These are phyloP conservation scores for Cercopithecus mitis DNA, from an alignment of 2,797 vertebrate genomes.

Conservation along the genomic window DNA sequence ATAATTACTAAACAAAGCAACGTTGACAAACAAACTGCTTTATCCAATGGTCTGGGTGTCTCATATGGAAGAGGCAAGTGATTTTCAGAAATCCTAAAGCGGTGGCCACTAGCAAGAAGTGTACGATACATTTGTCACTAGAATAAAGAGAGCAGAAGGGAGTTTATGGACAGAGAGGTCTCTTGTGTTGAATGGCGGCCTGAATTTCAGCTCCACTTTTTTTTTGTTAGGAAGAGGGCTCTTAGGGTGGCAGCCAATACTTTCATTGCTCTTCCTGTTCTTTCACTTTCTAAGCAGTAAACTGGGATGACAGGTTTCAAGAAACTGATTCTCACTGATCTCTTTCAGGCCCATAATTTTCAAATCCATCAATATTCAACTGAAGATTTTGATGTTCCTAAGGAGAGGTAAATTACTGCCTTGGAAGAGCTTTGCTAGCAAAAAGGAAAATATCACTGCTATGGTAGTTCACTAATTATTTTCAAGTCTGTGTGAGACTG, in stretches of 20 bases:
- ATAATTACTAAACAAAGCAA: not conserved
- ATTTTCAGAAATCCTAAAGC: not conserved
- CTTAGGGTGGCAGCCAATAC: not conserved
- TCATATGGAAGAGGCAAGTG: not conserved
- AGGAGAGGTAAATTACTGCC: conserved; percentile 75
- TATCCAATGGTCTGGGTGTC: not conserved
- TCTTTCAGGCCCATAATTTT: conserved; percentile 63
- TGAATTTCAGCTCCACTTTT: not conserved
- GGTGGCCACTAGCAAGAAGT: not conserved
- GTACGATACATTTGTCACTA: not conserved
- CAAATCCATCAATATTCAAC: conserved; percentile 78
- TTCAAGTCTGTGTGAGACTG: conserved; percentile 65
- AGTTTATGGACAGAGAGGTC: not conserved
- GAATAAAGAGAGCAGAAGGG: not conserved
- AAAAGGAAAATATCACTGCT: conserved; percentile 69
- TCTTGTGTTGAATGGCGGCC: rapidly evolving
- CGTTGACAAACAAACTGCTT: not conserved
- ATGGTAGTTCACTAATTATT: conserved; percentile 66
- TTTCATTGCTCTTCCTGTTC: conserved; percentile 39
- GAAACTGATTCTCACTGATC: conserved; percentile 59
- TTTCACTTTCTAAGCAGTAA: conserved; percentile 51
- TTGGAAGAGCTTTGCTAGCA: conserved; percentile 65
- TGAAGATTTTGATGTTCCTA: conserved; percentile 76
- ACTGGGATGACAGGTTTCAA: conserved; percentile 61
- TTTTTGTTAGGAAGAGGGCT: conserved; percentile 45